Evolutionary conservation across 2,888 invertebrate species (phyloP).

Genomic region (Macroteleia sp.): DNA sequence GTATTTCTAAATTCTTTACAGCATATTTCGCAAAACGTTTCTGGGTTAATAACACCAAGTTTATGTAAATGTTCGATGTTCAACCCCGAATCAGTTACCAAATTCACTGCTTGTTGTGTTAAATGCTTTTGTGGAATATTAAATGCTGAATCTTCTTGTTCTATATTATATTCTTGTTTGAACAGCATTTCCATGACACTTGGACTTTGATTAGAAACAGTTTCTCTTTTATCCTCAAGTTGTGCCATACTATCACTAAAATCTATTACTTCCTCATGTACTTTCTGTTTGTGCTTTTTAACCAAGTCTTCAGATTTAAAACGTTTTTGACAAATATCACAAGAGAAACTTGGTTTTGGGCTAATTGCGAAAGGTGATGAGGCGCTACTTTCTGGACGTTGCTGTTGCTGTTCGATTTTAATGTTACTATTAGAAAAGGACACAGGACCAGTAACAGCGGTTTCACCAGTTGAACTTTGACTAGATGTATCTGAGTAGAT

Average conservation of each 20-base stretch:
- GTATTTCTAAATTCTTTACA: slow-evolving; percentile 97
- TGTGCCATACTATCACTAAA: slow-evolving; percentile 63
- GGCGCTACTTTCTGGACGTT: slow-evolving; percentile 17
- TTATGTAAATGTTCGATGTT: slow-evolving; percentile 90
- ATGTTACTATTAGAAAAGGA: slow-evolving; percentile 59
- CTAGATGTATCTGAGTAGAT: slow-evolving; percentile 88
- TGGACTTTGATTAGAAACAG: slow-evolving; percentile 74
- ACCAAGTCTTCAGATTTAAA: slow-evolving; percentile 90
- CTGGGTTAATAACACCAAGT: slow-evolving; percentile 92
- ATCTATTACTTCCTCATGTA: slow-evolving; percentile 85
- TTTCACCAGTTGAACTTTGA: slow-evolving; percentile 74
- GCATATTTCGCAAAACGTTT: slow-evolving; percentile 97
- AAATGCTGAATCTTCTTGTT: slow-evolving; percentile 78
- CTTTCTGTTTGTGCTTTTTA: slow-evolving; percentile 88
- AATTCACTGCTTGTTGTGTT: slow-evolving; percentile 84
- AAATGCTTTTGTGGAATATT: slow-evolving; percentile 74
- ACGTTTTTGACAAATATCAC: slow-evolving; percentile 90
- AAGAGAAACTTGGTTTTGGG: slow-evolving; percentile 84
- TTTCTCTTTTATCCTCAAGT: slow-evolving; percentile 73
- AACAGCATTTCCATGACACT: slow-evolving; percentile 78
- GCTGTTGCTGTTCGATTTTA: slow-evolving; percentile 59
- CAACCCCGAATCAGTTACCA: slow-evolving; percentile 89
- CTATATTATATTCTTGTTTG: slow-evolving; percentile 79
- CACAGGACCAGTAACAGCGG: slow-evolving; percentile 16
- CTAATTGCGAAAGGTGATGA: slow-evolving; percentile 40